These are phyloP conservation scores for Morelia viridis DNA, from an alignment of 2,797 vertebrate genomes.

Conservation along the genomic window DNA sequence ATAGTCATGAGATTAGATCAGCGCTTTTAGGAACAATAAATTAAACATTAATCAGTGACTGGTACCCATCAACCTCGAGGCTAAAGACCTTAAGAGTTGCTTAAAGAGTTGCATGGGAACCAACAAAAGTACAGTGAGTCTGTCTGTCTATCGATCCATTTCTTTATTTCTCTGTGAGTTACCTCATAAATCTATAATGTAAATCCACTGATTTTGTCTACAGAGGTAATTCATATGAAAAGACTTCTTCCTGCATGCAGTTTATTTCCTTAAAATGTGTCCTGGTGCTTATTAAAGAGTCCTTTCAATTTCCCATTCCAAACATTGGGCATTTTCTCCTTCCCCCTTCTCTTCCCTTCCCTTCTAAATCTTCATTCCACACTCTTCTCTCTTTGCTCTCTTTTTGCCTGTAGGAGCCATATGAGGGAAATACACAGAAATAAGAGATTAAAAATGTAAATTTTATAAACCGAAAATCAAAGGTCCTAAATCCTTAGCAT, in stretches of 20 bases:
- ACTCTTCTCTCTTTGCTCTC: slow-evolving; percentile 55
- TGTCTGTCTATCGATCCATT: slow-evolving; percentile 5
- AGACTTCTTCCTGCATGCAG: slow-evolving; percentile 47
- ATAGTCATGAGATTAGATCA: neutral
- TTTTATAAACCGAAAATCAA: slow-evolving; percentile 82
- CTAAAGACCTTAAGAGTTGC: neutral
- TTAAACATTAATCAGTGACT: neutral
- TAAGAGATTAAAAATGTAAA: slow-evolving; percentile 82
- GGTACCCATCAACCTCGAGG: neutral
- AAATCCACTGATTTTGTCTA: slow-evolving; percentile 38
- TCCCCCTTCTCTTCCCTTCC: neutral
- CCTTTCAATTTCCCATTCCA: slow-evolving; percentile 28
- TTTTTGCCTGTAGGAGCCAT: slow-evolving; percentile 64
- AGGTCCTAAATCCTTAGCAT: slow-evolving; percentile 80
- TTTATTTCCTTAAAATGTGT: slow-evolving; percentile 58
- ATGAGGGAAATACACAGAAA: slow-evolving; percentile 69
- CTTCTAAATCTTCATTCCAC: neutral
- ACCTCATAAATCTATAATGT: slow-evolving; percentile 38
- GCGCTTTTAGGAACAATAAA: neutral
- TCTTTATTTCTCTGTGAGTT: slow-evolving; percentile 7
- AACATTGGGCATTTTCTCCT: neutral
- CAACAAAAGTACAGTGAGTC: neutral
- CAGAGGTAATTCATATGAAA: slow-evolving; percentile 55
- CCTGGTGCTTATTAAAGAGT: slow-evolving; percentile 56
- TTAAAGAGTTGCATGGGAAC: neutral